Evolutionary conservation across 2,888 invertebrate genomes (phyloP).

Genomic region (Chrysina gloriosa): DNA sequence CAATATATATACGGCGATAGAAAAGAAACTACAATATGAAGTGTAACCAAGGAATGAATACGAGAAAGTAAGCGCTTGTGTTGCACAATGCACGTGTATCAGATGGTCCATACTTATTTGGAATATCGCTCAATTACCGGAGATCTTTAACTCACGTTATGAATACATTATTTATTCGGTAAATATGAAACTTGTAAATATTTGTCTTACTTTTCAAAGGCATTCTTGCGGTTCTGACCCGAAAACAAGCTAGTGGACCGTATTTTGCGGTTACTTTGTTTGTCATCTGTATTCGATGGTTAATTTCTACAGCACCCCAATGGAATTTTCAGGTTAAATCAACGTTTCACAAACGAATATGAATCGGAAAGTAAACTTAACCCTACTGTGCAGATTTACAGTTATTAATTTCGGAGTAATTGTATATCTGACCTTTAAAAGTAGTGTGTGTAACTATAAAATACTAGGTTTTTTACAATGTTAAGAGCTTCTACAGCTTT

Average conservation of each 20-base stretch:
- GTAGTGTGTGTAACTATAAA: too few species aligned
- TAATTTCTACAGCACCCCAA: background rate
- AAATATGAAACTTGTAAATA: conserved; percentile 20
- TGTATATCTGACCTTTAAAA: too few species aligned
- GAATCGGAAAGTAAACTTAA: too few species aligned
- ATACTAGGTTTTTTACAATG: too few species aligned
- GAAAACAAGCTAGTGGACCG: conserved; percentile 3
- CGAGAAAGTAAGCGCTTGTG: too few species aligned
- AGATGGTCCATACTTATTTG: background rate
- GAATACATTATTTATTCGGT: background rate
- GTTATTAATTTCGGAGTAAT: too few species aligned
- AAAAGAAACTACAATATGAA: too few species aligned
- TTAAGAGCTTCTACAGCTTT: too few species aligned
- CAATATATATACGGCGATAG: too few species aligned
- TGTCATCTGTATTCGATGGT: background rate
- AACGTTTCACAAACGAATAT: background rate
- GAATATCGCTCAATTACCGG: background rate
- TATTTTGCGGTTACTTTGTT: conserved; percentile 15
- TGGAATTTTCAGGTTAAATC: background rate
- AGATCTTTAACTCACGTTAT: background rate
- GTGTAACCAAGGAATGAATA: too few species aligned
- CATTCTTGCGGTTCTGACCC: conserved; percentile 13
- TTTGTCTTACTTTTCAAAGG: conserved; percentile 25
- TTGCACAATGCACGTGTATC: too few species aligned
- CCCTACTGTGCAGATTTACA: too few species aligned